A percentile compares a stretch with the other conserved stretches of the same genome.
These are phyloP conservation scores for Chalcosyrphus nemorum DNA, from an alignment of 2,888 invertebrate species.

Conservation along the genomic window DNA sequence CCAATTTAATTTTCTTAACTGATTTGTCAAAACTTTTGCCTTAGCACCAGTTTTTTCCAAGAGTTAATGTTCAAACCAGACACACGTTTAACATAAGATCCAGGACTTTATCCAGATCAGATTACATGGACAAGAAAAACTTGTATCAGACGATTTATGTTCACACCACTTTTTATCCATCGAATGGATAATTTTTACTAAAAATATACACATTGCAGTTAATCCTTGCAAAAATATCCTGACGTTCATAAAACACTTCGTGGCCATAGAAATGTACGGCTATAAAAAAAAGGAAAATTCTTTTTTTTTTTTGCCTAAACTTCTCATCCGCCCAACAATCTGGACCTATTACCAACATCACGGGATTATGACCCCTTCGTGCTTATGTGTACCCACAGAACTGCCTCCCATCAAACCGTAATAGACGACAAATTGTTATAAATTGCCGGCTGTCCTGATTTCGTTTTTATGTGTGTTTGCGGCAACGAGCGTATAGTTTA, in stretches of 20 bases:
- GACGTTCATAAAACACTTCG: constrained; percentile 47
- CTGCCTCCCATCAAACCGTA: constrained; percentile 53
- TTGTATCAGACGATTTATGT: constrained; percentile 1
- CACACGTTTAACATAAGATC: not conserved
- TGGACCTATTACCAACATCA: constrained; percentile 47
- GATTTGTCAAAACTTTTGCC: constrained; percentile 59
- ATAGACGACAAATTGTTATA: constrained; percentile 73
- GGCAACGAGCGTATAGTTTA: constrained; percentile 34
- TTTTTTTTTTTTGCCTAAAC: constrained; percentile 29
- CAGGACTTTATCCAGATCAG: not conserved
- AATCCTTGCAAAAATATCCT: constrained; percentile 52
- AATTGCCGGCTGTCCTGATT: constrained; percentile 65
- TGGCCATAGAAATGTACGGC: not conserved
- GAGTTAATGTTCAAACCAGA: not conserved
- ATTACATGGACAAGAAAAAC: constrained; percentile 13
- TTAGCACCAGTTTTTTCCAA: constrained; percentile 1
- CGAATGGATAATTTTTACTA: constrained; percentile 36
- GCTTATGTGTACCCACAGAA: constrained; percentile 27
- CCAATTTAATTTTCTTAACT: constrained; percentile 66
- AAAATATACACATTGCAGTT: constrained; percentile 29
- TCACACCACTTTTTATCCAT: constrained; percentile 9
- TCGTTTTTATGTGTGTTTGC: constrained; percentile 35
- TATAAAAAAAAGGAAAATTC: constrained; percentile 2
- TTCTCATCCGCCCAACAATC: constrained; percentile 11
- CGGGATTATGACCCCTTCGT: constrained; percentile 58